A percentile compares a stretch with the other conserved stretches of the same genome.
Conservation (phyloP, 1,140 invertebrate species). For the Cyrtorhinus lividipennis region DNA sequence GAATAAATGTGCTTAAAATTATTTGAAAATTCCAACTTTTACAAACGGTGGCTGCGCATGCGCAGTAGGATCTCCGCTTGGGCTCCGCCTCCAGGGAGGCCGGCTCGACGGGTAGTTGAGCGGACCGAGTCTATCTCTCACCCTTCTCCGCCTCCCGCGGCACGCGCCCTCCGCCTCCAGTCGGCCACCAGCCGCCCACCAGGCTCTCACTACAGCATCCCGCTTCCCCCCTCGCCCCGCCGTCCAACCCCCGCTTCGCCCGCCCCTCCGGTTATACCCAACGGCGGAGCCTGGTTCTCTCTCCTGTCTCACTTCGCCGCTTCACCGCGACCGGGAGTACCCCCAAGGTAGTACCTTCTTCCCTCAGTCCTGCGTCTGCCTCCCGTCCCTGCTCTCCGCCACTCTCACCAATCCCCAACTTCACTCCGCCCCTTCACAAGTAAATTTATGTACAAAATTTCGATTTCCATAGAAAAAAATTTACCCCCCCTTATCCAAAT, state of each 20-base stretch:
- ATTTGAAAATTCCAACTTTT: too few species aligned
- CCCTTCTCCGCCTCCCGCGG: neutral
- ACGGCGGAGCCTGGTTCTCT: too few species aligned
- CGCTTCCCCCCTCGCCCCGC: neutral
- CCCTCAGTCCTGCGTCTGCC: constrained; percentile 6
- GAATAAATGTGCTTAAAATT: too few species aligned
- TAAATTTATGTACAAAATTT: too few species aligned
- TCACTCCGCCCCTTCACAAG: too few species aligned
- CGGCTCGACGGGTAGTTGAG: neutral
- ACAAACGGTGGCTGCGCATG: too few species aligned
- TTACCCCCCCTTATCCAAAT: too few species aligned
- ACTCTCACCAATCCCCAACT: constrained; percentile 2
- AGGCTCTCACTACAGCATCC: constrained; percentile 9
- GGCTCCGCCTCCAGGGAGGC: too few species aligned
- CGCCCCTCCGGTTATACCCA: neutral
- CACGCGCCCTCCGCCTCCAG: neutral
- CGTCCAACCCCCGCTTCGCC: neutral
- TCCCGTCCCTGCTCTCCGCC: constrained; percentile 8
- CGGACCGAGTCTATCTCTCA: neutral
- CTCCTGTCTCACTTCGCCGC: neutral
- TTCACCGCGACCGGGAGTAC: neutral
- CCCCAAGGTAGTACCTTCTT: neutral
- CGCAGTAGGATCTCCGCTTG: too few species aligned
- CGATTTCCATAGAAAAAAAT: too few species aligned
- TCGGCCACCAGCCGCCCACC: neutral